These are phyloP conservation scores for Martes martes DNA, from an alignment of 2,113 vertebrate genomes.

Conservation along the genomic window DNA sequence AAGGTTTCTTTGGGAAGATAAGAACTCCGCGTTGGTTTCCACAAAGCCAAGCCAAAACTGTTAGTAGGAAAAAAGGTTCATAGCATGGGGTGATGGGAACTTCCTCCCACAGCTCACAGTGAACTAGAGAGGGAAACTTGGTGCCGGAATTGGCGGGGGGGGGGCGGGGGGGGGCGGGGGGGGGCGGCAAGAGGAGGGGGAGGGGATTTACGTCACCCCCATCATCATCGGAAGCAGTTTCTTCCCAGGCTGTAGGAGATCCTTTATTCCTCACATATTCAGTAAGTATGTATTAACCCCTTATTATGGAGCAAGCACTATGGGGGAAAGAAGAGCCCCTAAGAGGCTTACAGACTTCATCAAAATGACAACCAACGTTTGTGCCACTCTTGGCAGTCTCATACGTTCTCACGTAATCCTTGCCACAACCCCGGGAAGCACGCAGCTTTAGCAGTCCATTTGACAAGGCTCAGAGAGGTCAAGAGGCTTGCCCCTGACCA, in stretches of 20 bases:
- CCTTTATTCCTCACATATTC: background rate
- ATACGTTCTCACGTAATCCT: background rate
- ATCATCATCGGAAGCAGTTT: background rate
- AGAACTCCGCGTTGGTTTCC: background rate
- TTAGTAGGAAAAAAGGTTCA: background rate
- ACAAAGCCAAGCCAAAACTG: background rate
- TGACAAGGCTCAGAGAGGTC: background rate
- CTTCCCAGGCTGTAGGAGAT: background rate
- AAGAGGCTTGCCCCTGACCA: background rate
- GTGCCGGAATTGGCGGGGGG: background rate
- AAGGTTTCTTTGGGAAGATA: slow-evolving; percentile 36
- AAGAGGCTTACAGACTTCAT: background rate
- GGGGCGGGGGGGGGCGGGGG: no score
- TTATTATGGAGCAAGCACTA: background rate
- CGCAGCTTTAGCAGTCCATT: background rate
- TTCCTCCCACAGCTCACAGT: accelerated
- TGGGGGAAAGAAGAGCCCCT: background rate
- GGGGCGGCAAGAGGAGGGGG: accelerated
- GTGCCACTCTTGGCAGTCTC: background rate
- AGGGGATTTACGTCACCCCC: background rate
- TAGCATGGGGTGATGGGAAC: background rate
- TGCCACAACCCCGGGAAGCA: background rate
- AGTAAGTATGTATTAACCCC: background rate
- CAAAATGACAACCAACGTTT: background rate
- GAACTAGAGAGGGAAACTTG: background rate